Evolutionary conservation across 2,113 vertebrate genomes (phyloP).

Genomic region (Onychostoma macrolepis): DNA sequence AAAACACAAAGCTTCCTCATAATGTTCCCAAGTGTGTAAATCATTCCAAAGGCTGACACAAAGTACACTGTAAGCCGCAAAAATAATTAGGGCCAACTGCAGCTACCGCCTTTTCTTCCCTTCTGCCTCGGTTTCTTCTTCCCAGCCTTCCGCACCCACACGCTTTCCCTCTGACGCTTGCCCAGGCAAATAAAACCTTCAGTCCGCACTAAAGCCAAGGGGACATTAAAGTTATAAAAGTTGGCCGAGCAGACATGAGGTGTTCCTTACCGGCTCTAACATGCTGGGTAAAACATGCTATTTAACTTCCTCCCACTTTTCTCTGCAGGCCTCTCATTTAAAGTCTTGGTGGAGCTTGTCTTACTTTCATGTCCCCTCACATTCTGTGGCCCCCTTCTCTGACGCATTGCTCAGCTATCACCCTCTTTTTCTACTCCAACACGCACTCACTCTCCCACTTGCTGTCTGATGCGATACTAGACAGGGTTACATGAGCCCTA

Average conservation of each 20-base stretch:
- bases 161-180: not conserved
- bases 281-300: conserved; percentile 32
- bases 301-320: conserved; percentile 31
- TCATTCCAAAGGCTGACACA: conserved; percentile 50
- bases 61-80: conserved; percentile 56
- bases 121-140: conserved; percentile 15
- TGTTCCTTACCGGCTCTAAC: conserved; percentile 12
- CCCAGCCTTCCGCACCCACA: not conserved
- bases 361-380: conserved; percentile 23
- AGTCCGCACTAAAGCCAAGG: conserved; percentile 8
- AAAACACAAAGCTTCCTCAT: conserved; percentile 48
- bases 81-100: conserved; percentile 54
- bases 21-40: conserved; percentile 58
- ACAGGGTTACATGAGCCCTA: conserved; percentile 37
- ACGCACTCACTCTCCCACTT: conserved; percentile 16
- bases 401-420: conserved; percentile 19
- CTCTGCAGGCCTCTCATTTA: conserved; percentile 21
- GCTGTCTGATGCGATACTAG: conserved; percentile 1
- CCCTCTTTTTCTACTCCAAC: conserved; percentile 15
- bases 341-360: conserved; percentile 3
- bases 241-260: not conserved
- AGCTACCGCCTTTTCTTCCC: conserved; percentile 24
- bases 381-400: not conserved
- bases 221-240: conserved; percentile 28
- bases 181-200: conserved; percentile 16